Conservation (phyloP, 2,888 invertebrate genomes). For the Pristionchus japonicus region DNA sequence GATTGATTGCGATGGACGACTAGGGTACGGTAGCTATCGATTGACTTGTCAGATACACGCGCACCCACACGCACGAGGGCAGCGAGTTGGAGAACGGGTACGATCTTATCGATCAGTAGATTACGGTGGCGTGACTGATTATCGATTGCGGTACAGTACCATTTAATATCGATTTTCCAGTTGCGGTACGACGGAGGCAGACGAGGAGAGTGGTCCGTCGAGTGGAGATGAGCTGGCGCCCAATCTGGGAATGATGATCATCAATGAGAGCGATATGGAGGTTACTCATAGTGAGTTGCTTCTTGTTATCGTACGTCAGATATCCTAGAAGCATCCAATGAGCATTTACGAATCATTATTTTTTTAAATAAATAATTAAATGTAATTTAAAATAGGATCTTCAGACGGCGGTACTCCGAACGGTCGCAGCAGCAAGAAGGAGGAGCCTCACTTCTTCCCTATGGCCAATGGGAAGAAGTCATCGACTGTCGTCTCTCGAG, state of each 20-base stretch:
- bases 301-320: too few species aligned
- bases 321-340: too few species aligned
- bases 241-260: constrained; percentile 46
- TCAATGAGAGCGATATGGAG: constrained; percentile 44
- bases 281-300: constrained; percentile 11
- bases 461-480: background rate
- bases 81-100: constrained; percentile 42
- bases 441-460: background rate
- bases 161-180: background rate
- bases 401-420: constrained; percentile 12
- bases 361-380: too few species aligned
- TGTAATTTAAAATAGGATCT: too few species aligned
- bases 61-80: constrained; percentile 23
- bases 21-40: background rate
- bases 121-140: background rate
- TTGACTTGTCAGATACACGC: constrained; percentile 29
- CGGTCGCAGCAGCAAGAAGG: background rate
- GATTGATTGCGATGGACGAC: background rate
- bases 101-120: background rate
- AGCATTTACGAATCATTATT: too few species aligned
- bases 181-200: background rate
- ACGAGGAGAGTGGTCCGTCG: constrained; percentile 38
- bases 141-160: background rate
- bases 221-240: constrained; percentile 31
- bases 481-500: background rate